phyloP scores from a whole-genome alignment of 2,797 vertebrate genomes.

The Pagetopsis macropterus region DNA sequence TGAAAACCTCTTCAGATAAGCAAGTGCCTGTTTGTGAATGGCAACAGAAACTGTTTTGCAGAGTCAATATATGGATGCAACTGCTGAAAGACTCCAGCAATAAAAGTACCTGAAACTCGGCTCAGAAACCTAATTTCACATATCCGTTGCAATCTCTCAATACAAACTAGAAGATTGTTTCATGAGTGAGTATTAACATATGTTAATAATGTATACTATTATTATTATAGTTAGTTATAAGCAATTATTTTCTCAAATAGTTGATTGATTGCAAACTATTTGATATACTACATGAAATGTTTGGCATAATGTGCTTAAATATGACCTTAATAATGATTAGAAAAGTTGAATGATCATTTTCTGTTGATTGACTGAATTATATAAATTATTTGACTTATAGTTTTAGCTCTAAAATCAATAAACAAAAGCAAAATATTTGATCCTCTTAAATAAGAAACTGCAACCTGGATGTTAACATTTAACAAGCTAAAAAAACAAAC shows the following conservation, averaged over 20 bases:
- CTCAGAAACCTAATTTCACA: not conserved
- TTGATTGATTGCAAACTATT: too few relatives aligned
- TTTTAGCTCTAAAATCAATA: not conserved
- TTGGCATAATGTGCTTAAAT: not conserved
- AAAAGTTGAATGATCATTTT: not conserved
- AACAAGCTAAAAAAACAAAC: not conserved
- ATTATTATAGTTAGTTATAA: too few relatives aligned
- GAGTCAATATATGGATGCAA: not conserved
- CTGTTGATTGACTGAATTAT: too few relatives aligned
- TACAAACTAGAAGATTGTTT: not conserved
- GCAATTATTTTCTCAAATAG: too few relatives aligned
- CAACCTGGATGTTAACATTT: not conserved
- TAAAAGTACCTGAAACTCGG: not conserved
- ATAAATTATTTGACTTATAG: not conserved
- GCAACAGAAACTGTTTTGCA: not conserved
- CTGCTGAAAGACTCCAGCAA: not conserved
- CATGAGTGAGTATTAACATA: not conserved
- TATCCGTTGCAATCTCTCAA: not conserved
- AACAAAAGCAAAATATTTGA: not conserved
- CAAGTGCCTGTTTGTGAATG: not conserved
- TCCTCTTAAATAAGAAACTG: not conserved
- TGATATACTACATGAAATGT: too few relatives aligned
- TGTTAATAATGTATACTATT: too few relatives aligned
- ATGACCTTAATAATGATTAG: not conserved
- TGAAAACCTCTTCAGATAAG: constrained; percentile 8